These are phyloP conservation scores for Thaumatotibia leucotreta DNA, from an alignment of 1,140 invertebrate species.

Conservation along the genomic window DNA sequence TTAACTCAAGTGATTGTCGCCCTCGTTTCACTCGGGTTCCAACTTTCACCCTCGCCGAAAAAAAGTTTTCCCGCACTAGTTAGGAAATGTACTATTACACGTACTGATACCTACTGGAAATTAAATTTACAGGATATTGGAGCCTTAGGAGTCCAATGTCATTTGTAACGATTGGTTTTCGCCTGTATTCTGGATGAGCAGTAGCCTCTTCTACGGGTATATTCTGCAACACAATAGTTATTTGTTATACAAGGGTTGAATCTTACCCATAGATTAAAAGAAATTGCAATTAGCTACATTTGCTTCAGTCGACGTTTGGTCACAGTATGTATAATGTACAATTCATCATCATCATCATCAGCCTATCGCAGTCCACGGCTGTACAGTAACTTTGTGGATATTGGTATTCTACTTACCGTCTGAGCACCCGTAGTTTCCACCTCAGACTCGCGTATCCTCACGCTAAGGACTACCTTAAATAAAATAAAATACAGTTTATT, in stretches of 20 bases:
- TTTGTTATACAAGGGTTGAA: no score
- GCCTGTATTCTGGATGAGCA: background rate
- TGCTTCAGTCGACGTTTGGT: no score
- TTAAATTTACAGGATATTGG: background rate
- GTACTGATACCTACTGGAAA: background rate
- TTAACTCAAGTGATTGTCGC: no score
- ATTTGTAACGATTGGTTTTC: background rate
- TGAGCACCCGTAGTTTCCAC: background rate
- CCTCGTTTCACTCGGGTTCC: no score
- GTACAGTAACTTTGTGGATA: no score
- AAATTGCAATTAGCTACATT: no score
- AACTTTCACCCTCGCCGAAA: no score
- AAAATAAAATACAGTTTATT: no score
- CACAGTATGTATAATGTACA: no score
- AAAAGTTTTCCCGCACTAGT: background rate
- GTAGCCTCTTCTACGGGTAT: background rate
- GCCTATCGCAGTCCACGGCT: no score
- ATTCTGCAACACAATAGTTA: background rate
- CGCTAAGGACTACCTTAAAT: background rate
- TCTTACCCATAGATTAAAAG: no score
- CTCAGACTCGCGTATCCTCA: background rate
- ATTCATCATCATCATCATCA: no score
- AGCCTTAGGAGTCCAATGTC: background rate
- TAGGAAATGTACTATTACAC: background rate
- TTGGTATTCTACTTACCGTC: background rate